Conservation (phyloP, 2,888 invertebrate species). For the Chrysotoxum bicinctum region DNA sequence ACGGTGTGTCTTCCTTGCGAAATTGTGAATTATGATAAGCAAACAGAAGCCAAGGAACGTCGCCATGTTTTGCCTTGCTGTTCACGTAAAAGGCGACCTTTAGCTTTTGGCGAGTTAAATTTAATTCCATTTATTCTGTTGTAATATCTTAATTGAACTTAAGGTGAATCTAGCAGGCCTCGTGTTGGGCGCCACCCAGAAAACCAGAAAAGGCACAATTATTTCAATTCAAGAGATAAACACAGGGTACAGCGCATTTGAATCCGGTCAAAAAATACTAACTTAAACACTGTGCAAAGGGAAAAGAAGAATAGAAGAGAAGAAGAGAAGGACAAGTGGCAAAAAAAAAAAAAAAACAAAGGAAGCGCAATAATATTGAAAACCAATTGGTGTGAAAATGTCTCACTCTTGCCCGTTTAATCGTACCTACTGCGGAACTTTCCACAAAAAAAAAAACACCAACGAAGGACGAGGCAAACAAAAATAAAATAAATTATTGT, state of each 20-base stretch:
- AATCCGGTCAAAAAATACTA: slow-evolving; percentile 22
- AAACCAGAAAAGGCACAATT: slow-evolving; percentile 48
- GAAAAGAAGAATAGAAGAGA: background rate
- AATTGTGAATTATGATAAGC: slow-evolving; percentile 60
- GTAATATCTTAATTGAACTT: slow-evolving; percentile 58
- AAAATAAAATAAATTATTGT: slow-evolving; percentile 21
- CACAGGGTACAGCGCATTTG: slow-evolving; percentile 33
- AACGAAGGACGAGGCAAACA: background rate
- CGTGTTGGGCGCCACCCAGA: slow-evolving; percentile 36
- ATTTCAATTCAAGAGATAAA: slow-evolving; percentile 65
- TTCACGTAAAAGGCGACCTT: background rate
- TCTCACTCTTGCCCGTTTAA: slow-evolving; percentile 22
- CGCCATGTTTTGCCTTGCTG: slow-evolving; percentile 28
- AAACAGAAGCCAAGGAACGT: slow-evolving; percentile 41
- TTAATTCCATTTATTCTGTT: slow-evolving; percentile 57
- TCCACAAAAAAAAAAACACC: background rate
- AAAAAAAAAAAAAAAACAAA: background rate
- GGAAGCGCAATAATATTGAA: slow-evolving; percentile 60
- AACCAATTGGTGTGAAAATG: slow-evolving; percentile 70
- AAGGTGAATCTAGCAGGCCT: slow-evolving; percentile 33
- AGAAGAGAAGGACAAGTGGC: background rate
- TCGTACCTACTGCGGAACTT: slow-evolving; percentile 4
- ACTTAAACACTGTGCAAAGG: slow-evolving; percentile 20
- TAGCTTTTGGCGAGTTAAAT: slow-evolving; percentile 40
- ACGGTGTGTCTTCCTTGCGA: background rate